phyloP scores from a whole-genome alignment of 2,113 vertebrate genomes.

The Festucalex cinctus region DNA sequence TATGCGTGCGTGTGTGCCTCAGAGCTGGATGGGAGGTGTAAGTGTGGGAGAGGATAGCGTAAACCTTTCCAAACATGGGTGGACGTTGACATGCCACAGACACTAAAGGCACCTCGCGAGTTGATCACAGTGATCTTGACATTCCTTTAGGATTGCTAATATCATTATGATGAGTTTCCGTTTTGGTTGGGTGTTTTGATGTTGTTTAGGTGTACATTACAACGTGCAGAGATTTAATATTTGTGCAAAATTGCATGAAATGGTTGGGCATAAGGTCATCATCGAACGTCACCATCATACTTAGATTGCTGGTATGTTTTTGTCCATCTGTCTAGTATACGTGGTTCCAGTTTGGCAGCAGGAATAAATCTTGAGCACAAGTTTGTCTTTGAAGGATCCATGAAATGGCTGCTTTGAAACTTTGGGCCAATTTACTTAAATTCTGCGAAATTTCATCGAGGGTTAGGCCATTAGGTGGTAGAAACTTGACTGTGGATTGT shows the following conservation, averaged over 20 bases:
- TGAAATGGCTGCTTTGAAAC: too few relatives aligned
- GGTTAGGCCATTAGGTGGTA: too few relatives aligned
- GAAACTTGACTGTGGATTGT: too few relatives aligned
- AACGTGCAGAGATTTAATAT: background rate
- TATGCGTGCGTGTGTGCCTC: slow-evolving; percentile 68
- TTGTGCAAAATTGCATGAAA: background rate
- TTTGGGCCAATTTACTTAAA: background rate
- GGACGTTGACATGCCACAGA: slow-evolving; percentile 58
- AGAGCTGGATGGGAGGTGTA: slow-evolving; percentile 53
- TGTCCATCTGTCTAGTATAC: too few relatives aligned
- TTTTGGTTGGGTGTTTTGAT: background rate
- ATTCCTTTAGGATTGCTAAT: slow-evolving; percentile 5
- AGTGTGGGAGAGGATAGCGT: slow-evolving; percentile 53
- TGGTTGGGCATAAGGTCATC: too few relatives aligned
- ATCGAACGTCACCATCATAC: too few relatives aligned
- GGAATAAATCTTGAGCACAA: too few relatives aligned
- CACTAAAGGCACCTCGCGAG: slow-evolving; percentile 12
- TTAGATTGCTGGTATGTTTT: too few relatives aligned
- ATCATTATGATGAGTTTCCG: slow-evolving; percentile 1
- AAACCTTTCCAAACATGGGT: slow-evolving; percentile 75
- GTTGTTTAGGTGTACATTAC: background rate
- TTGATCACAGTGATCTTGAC: slow-evolving; percentile 8
- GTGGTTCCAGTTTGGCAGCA: too few relatives aligned
- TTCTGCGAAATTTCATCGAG: background rate
- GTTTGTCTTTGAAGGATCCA: too few relatives aligned